These are phyloP conservation scores for Amniataba percoides DNA, from an alignment of 2,797 vertebrate species.

Conservation along the genomic window DNA sequence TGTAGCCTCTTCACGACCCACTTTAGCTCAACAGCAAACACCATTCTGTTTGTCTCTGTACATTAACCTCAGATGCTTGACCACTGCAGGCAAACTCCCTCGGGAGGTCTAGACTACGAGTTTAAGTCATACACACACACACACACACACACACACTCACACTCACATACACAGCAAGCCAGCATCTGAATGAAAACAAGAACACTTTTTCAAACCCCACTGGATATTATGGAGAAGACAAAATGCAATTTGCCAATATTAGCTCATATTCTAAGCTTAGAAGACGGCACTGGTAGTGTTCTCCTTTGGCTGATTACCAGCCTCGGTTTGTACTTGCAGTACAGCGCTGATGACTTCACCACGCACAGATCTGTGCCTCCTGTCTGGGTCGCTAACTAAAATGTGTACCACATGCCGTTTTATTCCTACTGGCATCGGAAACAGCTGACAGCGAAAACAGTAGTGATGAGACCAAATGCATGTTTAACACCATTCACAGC, in stretches of 20 bases:
- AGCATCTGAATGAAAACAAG: constrained; percentile 45
- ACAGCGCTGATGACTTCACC: constrained; percentile 14
- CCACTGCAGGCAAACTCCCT: constrained; percentile 62
- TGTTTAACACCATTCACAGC: constrained; percentile 48
- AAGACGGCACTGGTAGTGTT: neutral
- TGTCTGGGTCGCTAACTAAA: constrained; percentile 24
- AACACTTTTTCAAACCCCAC: constrained; percentile 40
- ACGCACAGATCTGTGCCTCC: constrained; percentile 23
- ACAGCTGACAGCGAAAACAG: too few species aligned
- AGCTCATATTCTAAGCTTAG: constrained; percentile 12
- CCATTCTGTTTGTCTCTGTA: constrained; percentile 76
- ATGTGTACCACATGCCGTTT: constrained; percentile 19
- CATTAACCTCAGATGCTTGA: constrained; percentile 77
- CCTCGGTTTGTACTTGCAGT: constrained; percentile 6
- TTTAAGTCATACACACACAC: constrained; percentile 40
- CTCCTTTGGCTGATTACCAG: constrained; percentile 36
- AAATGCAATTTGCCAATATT: constrained; percentile 33
- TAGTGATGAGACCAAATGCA: constrained; percentile 40
- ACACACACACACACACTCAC: neutral
- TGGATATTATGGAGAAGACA: constrained; percentile 23
- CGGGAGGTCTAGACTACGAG: constrained; percentile 53
- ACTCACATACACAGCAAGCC: constrained; percentile 20
- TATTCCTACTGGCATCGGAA: constrained; percentile 41
- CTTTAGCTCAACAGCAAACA: constrained; percentile 76
- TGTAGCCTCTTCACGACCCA: constrained; percentile 67